Percentiles rank a stretch among this genome's conserved stretches.
phyloP scores from a whole-genome alignment of 2,113 vertebrate species.

The Morone chrysops region DNA sequence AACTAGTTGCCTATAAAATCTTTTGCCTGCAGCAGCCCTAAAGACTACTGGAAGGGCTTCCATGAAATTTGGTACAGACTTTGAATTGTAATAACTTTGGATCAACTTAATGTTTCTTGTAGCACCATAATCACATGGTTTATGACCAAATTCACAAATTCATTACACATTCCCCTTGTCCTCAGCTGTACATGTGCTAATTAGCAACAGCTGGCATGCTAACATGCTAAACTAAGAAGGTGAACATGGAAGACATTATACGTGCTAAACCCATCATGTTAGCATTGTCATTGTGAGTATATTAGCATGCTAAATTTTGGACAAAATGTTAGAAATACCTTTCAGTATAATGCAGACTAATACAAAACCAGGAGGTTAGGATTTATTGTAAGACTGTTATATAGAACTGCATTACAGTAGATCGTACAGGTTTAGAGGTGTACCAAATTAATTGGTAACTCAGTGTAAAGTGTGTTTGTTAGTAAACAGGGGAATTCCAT shows the following conservation, averaged over 20 bases:
- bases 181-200: neutral
- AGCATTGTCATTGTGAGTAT: neutral
- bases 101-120: too few relatives aligned
- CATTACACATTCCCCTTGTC: fast-evolving
- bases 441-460: neutral
- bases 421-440: neutral
- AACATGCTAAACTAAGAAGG: neutral
- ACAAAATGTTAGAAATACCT: neutral
- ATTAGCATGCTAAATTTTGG: too few relatives aligned
- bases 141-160: neutral
- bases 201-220: neutral
- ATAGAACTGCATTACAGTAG: neutral
- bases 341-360: neutral
- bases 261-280: neutral
- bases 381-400: neutral
- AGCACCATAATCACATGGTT: neutral
- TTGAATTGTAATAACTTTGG: neutral
- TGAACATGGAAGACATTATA: neutral
- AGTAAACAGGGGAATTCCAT: neutral
- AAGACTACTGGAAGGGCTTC: too few relatives aligned
- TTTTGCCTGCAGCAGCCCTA: too few relatives aligned
- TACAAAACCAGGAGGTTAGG: neutral
- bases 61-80: too few relatives aligned
- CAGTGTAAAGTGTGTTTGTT: neutral
- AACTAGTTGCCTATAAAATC: too few relatives aligned